These are phyloP conservation scores for Cliona cf. orientalis DNA, from an alignment of 37 sponge, comb jelly and placozoan genomes.

Conservation along the genomic window DNA sequence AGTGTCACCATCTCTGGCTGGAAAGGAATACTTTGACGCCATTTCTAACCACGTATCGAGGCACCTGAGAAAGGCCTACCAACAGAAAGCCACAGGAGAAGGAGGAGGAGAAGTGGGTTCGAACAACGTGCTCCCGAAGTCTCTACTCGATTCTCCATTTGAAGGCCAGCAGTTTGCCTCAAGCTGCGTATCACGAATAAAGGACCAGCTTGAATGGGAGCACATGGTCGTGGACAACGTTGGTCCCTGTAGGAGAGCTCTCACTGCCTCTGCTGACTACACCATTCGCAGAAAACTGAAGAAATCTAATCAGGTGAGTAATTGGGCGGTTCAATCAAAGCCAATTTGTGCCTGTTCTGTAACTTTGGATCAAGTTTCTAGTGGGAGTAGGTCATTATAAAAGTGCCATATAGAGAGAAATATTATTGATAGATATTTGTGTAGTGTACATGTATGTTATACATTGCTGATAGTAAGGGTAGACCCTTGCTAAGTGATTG, in stretches of 20 bases:
- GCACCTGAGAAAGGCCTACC: background rate
- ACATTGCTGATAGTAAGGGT: no score
- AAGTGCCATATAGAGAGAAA: background rate
- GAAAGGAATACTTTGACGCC: slow-evolving; percentile 26
- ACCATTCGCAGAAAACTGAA: slow-evolving; percentile 44
- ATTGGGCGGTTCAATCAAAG: no score
- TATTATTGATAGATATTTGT: no score
- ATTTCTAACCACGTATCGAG: background rate
- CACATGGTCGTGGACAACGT: background rate
- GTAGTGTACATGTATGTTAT: no score
- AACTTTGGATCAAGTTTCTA: background rate
- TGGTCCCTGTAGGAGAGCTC: slow-evolving; percentile 41
- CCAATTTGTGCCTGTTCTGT: no score
- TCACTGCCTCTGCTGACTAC: slow-evolving; percentile 57
- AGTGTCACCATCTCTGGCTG: slow-evolving; percentile 46
- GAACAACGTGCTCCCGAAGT: background rate
- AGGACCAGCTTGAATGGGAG: slow-evolving; percentile 2
- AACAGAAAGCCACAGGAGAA: slow-evolving; percentile 1
- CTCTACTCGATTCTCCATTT: slow-evolving; percentile 15
- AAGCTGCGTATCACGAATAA: slow-evolving; percentile 4
- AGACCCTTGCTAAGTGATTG: no score
- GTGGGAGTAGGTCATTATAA: background rate
- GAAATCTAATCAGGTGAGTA: slow-evolving; percentile 28
- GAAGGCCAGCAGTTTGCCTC: background rate
- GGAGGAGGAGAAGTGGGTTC: background rate